These are phyloP conservation scores for Nautilus pompilius DNA, from an alignment of 1,140 invertebrate species.

Conservation along the genomic window DNA sequence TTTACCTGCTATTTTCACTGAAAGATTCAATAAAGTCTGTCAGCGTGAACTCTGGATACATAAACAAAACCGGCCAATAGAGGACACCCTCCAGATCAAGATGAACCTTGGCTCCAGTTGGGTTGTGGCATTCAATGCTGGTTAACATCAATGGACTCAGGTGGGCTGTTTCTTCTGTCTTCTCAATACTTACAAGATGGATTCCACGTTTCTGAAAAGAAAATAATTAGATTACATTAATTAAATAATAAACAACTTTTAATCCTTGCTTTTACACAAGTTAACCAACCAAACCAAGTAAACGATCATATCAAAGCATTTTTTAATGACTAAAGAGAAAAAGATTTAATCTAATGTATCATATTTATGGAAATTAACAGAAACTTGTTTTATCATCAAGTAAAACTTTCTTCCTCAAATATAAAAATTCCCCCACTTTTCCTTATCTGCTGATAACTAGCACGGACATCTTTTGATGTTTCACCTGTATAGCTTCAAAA, in stretches of 20 bases:
- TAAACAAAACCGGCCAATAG: slow-evolving; percentile 77
- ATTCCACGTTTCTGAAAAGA: slow-evolving; percentile 36
- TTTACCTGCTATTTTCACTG: slow-evolving; percentile 67
- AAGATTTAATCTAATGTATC: no score
- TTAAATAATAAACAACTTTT: no score
- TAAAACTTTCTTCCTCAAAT: no score
- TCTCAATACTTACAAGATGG: slow-evolving; percentile 25
- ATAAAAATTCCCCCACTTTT: no score
- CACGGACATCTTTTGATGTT: background rate
- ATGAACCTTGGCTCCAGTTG: slow-evolving; percentile 59
- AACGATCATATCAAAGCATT: no score
- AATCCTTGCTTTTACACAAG: no score
- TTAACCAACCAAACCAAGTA: no score
- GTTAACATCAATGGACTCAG: slow-evolving; percentile 58
- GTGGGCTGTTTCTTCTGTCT: slow-evolving; percentile 7
- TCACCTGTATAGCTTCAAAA: slow-evolving; percentile 59
- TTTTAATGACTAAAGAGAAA: no score
- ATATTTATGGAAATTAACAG: no score
- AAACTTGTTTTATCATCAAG: no score
- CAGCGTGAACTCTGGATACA: slow-evolving; percentile 72
- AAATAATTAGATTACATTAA: no score
- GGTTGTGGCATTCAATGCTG: slow-evolving; percentile 32
- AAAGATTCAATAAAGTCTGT: slow-evolving; percentile 62
- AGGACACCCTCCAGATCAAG: slow-evolving; percentile 63
- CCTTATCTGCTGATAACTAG: no score